Evolutionary conservation across 2,888 invertebrate genomes (phyloP), one percentile per base, ranked within the genome.

Genomic region (Archaeoteleia sp.): DNA sequence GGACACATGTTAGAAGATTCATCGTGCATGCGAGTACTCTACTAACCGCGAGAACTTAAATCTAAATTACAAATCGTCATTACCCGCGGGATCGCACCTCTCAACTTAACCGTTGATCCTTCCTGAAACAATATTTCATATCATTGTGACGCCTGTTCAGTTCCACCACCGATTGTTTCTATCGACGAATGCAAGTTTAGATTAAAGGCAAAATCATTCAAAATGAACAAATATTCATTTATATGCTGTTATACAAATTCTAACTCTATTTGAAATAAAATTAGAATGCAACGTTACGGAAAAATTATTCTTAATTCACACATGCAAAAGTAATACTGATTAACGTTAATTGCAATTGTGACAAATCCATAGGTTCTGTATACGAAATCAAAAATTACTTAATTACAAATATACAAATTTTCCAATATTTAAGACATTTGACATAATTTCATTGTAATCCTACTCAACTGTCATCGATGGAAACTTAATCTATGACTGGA

Each of bases 1-100:
- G 72, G 73, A 78, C 74, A 77, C 74, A 74, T 74, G 78, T 77
- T 75, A 69, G 67, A 69, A 73, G 67, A 67, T 73, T 70, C 57
- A 71, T 62, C 67, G 68, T 71, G 68, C 62, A 69, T 66, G 67
- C 67, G 67, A 66, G 71, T 70, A 69, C 66, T 54, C 65, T 65
- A 72, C 72, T 67, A 70, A 72, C 67, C 72, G 72, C 72, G 67
- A 58, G 54, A 75, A 75, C 73, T 75, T 72, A 73, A 70, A 8
- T 66, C 70, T 74, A 75, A 73, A 71, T 75, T 72, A 60, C 68
- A 72, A 73, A 74, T 72, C 58, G 42, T 72, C 71, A 62, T 49
- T 68, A 72, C 67, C 70, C 60, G 58, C 62, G 57, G 66, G 45
- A 49, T 57, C 60, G 61, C 70, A 57, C 61, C 51, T 65, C 67